These are phyloP conservation scores for Cheirogaleus medius DNA, from an alignment of 2,113 vertebrate species.

Conservation along the genomic window DNA sequence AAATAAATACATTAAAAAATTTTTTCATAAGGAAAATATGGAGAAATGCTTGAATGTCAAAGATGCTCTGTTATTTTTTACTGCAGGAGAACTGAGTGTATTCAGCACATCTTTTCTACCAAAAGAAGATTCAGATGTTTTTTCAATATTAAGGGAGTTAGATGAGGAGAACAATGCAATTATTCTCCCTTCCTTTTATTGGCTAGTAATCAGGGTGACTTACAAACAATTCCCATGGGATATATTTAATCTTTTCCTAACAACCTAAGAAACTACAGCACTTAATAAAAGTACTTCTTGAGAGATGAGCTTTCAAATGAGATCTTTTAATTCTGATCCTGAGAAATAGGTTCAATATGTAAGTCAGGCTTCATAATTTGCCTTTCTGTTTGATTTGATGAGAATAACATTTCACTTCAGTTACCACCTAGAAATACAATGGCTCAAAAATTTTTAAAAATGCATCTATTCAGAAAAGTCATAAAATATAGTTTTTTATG, in stretches of 20 bases:
- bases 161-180: not conserved
- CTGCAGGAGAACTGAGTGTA: not conserved
- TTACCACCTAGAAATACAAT: not conserved
- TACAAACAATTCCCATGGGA: not conserved
- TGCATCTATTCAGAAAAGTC: not conserved
- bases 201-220: not conserved
- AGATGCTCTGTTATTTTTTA: not conserved
- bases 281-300: not conserved
- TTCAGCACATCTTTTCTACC: not conserved
- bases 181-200: not conserved
- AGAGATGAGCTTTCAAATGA: not conserved
- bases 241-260: not conserved
- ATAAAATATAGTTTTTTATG: not conserved
- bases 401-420: not conserved
- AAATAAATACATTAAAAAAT: not conserved
- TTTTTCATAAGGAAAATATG: not conserved
- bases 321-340: not conserved
- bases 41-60: not conserved
- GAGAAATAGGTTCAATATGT: not conserved
- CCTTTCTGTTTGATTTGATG: not conserved
- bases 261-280: not conserved
- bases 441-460: conserved; percentile 10
- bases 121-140: not conserved
- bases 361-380: not conserved
- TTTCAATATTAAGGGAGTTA: not conserved